These are phyloP conservation scores for Parasteatoda tepidariorum DNA, from an alignment of 1,140 invertebrate species.

Conservation along the genomic window DNA sequence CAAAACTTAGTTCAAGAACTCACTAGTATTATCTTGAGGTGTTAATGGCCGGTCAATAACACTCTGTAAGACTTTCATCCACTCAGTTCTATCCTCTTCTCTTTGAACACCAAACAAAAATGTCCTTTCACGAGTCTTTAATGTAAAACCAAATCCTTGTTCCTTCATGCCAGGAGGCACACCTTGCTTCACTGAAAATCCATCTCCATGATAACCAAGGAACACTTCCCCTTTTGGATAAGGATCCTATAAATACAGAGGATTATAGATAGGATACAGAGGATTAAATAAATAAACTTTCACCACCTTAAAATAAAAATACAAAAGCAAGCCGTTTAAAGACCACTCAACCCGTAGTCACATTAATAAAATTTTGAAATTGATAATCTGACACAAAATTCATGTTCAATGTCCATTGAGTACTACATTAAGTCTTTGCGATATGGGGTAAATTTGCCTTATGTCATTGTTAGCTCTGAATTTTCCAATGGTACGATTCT, in stretches of 20 bases:
- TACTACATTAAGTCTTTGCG: too few relatives aligned
- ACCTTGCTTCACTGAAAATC: slow-evolving; percentile 76
- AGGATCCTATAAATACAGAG: slow-evolving; percentile 74
- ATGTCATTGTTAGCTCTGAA: too few relatives aligned
- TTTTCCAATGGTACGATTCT: too few relatives aligned
- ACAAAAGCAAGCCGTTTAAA: too few relatives aligned
- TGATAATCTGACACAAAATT: too few relatives aligned
- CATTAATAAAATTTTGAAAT: too few relatives aligned
- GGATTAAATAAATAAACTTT: too few relatives aligned
- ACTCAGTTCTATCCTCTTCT: slow-evolving; percentile 81
- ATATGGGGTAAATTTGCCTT: too few relatives aligned
- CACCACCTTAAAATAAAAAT: too few relatives aligned
- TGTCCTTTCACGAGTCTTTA: slow-evolving; percentile 84
- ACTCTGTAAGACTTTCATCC: slow-evolving; percentile 81
- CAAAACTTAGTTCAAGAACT: slow-evolving; percentile 67
- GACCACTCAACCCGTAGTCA: too few relatives aligned
- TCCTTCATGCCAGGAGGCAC: slow-evolving; percentile 76
- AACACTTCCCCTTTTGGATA: slow-evolving; percentile 93
- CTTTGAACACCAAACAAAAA: slow-evolving; percentile 85
- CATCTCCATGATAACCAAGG: slow-evolving; percentile 81
- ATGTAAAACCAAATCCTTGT: slow-evolving; percentile 81
- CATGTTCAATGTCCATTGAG: too few relatives aligned
- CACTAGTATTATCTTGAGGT: slow-evolving; percentile 82
- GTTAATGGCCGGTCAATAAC: slow-evolving; percentile 82
- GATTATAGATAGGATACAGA: too few relatives aligned